These are phyloP conservation scores for Lacanobia wlatinum DNA, from an alignment of 2,888 invertebrate genomes.

Conservation along the genomic window DNA sequence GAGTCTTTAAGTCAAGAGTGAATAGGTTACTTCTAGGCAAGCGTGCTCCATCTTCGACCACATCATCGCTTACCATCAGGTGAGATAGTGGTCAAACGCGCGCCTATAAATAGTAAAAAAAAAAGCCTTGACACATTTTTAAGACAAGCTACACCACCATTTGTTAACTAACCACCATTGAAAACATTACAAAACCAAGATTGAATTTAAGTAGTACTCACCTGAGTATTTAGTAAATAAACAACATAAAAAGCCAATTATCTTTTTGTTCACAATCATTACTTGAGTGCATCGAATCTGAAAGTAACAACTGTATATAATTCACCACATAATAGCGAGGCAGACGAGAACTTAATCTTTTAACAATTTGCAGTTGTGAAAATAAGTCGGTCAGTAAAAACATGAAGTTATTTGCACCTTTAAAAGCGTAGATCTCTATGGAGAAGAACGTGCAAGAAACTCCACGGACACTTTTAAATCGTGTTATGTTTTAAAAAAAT, in stretches of 20 bases:
- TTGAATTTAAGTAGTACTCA: background rate
- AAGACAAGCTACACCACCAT: background rate
- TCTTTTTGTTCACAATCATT: constrained; percentile 29
- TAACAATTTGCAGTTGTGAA: constrained; percentile 10
- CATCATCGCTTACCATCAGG: too few relatives aligned
- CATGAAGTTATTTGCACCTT: too few relatives aligned
- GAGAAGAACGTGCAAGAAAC: too few relatives aligned
- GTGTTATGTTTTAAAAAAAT: too few relatives aligned
- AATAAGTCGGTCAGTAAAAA: background rate
- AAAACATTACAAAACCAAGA: constrained; percentile 10
- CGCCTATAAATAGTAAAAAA: too few relatives aligned
- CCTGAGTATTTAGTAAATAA: constrained; percentile 8
- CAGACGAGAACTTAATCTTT: constrained; percentile 1
- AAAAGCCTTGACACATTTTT: too few relatives aligned
- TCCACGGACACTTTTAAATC: too few relatives aligned
- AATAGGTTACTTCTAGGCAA: too few relatives aligned
- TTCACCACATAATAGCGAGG: constrained; percentile 18
- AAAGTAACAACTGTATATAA: constrained; percentile 45
- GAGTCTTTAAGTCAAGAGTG: too few relatives aligned
- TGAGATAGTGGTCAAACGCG: too few relatives aligned
- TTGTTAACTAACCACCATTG: background rate
- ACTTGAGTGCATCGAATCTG: constrained; percentile 42
- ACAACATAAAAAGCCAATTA: constrained; percentile 20
- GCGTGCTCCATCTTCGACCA: too few relatives aligned
- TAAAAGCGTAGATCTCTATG: too few relatives aligned